These are phyloP conservation scores for Philopedon plagiatum DNA, from an alignment of 2,888 invertebrate species.

Conservation along the genomic window DNA sequence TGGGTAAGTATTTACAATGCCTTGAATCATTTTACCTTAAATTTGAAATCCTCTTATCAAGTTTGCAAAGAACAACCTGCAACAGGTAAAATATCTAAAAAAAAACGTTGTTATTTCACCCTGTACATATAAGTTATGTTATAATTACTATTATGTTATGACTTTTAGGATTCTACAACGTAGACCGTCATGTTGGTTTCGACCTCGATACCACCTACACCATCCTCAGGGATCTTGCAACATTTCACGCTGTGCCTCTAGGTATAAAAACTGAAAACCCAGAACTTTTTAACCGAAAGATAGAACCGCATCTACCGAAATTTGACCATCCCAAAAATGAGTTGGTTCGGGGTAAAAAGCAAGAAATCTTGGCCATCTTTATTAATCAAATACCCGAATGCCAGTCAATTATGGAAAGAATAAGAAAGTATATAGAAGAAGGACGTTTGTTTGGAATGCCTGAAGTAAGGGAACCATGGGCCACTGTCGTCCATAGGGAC, in stretches of 20 bases:
- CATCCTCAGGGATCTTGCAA: slow-evolving; percentile 42
- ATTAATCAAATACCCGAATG: slow-evolving; percentile 19
- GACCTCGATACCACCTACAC: slow-evolving; percentile 13
- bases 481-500: slow-evolving; percentile 36
- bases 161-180: slow-evolving; percentile 40
- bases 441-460: neutral
- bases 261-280: slow-evolving; percentile 39
- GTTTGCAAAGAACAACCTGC: too few relatives aligned
- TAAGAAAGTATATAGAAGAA: slow-evolving; percentile 1
- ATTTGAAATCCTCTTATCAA: too few relatives aligned
- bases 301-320: slow-evolving; percentile 25
- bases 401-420: neutral
- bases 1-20: slow-evolving; percentile 52
- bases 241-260: slow-evolving; percentile 43
- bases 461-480: slow-evolving; percentile 39
- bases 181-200: slow-evolving; percentile 42
- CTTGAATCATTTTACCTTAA: too few relatives aligned
- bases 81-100: too few relatives aligned
- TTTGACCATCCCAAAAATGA: too few relatives aligned
- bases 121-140: neutral
- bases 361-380: neutral
- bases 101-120: too few relatives aligned
- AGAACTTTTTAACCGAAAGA: slow-evolving; percentile 35
- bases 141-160: neutral
- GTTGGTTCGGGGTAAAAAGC: too few relatives aligned